Evolutionary conservation across 2,113 vertebrate species (phyloP).

Genomic region (Laticauda laticaudata): DNA sequence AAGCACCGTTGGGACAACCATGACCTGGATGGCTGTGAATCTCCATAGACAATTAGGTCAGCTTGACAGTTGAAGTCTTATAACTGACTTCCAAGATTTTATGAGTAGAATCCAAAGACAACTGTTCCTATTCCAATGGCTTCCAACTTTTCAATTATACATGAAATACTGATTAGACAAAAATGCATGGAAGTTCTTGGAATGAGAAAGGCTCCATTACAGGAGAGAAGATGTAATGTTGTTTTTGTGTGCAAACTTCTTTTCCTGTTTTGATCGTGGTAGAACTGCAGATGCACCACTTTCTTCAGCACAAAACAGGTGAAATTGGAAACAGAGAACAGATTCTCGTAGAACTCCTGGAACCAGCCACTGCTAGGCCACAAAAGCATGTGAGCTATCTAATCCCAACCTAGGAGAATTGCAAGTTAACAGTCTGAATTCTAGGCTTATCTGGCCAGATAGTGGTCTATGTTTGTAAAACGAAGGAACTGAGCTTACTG

Average conservation of each 20-base stretch:
- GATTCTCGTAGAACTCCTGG: not conserved
- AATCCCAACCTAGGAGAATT: not conserved
- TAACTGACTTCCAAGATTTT: not conserved
- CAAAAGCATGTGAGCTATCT: not conserved
- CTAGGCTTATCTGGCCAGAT: not conserved
- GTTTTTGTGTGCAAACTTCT: not conserved
- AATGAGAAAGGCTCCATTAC: not conserved
- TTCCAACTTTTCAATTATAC: not conserved
- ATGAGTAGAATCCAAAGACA: not conserved
- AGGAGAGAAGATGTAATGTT: not conserved
- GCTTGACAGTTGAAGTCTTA: not conserved
- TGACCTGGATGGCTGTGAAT: not conserved
- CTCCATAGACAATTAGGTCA: not conserved
- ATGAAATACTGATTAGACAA: not conserved
- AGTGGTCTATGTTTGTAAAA: not conserved
- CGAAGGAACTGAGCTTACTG: not conserved
- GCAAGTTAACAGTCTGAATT: not conserved
- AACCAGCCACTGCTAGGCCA: not conserved
- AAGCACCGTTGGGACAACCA: not conserved
- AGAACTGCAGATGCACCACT: not conserved
- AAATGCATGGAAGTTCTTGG: not conserved
- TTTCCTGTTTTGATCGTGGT: not conserved
- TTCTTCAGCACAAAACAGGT: not conserved
- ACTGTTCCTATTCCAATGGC: not conserved
- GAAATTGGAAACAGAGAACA: not conserved